phyloP scores from a whole-genome alignment of 2,797 vertebrate genomes.

The Anguilla anguilla region DNA sequence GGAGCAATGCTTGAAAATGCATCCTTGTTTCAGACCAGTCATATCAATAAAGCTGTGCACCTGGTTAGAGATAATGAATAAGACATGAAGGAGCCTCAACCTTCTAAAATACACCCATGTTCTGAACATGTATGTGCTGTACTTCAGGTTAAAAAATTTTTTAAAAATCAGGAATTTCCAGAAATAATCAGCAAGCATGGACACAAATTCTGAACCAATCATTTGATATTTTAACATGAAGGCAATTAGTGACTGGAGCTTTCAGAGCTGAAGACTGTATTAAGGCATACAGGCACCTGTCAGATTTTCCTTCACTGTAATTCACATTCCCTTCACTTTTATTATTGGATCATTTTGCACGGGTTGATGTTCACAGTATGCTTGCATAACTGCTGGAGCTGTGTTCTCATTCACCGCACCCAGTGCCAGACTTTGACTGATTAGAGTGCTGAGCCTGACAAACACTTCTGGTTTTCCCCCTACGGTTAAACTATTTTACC shows the following conservation, averaged over 20 bases:
- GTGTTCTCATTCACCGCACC: neutral
- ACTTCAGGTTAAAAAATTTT: too few relatives aligned
- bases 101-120: too few relatives aligned
- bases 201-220: too few relatives aligned
- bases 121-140: too few relatives aligned
- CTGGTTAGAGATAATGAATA: too few relatives aligned
- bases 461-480: constrained; percentile 17
- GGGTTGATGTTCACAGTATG: neutral
- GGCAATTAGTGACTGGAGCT: neutral
- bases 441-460: neutral
- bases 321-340: neutral
- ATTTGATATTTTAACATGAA: too few relatives aligned
- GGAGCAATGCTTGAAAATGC: too few relatives aligned
- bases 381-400: neutral
- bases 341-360: neutral
- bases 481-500: neutral
- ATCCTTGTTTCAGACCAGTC: too few relatives aligned
- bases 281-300: neutral
- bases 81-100: too few relatives aligned
- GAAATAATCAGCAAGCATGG: too few relatives aligned
- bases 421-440: neutral
- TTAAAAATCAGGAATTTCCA: too few relatives aligned
- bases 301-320: neutral
- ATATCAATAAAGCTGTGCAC: too few relatives aligned
- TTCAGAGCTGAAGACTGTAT: neutral